These are phyloP conservation scores for Gorsachius goisagi DNA, from an alignment of 2,113 vertebrate species.

Conservation along the genomic window DNA sequence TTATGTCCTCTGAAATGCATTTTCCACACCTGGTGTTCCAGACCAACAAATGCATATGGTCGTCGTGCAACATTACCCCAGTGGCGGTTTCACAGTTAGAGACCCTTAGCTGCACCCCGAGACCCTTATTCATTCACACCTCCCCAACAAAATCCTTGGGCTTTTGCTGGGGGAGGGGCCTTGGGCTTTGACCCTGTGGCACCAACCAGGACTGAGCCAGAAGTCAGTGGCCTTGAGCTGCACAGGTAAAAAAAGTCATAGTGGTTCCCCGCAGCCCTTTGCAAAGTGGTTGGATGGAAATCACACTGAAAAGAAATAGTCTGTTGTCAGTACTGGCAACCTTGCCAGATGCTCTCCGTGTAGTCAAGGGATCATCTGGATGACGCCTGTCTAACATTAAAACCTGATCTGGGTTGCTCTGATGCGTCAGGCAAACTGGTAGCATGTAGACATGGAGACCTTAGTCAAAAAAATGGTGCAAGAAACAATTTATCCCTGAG, in stretches of 20 bases:
- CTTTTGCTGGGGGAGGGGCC: not conserved
- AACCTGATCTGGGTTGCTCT: not conserved
- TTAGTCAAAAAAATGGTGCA: not conserved
- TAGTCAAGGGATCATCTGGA: not conserved
- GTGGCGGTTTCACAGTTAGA: not conserved
- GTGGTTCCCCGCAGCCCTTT: not conserved
- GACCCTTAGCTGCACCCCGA: not conserved
- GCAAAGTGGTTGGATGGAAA: not conserved
- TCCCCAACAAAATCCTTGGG: not conserved
- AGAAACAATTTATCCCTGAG: not conserved
- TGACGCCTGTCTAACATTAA: not conserved
- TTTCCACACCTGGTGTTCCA: not conserved
- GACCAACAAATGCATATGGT: not conserved
- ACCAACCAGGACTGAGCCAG: not conserved
- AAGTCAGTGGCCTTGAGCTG: not conserved
- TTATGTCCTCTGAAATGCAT: not conserved
- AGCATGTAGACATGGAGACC: not conserved
- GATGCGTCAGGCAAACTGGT: not conserved
- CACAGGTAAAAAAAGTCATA: not conserved
- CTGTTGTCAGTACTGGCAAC: not conserved
- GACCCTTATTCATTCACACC: not conserved
- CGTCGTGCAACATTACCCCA: not conserved
- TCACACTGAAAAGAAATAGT: not conserved
- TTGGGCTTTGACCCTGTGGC: not conserved
- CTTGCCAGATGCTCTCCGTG: not conserved